These are phyloP conservation scores for Gandaritis pyraliata DNA, from an alignment of 2,888 invertebrate species.

Conservation along the genomic window DNA sequence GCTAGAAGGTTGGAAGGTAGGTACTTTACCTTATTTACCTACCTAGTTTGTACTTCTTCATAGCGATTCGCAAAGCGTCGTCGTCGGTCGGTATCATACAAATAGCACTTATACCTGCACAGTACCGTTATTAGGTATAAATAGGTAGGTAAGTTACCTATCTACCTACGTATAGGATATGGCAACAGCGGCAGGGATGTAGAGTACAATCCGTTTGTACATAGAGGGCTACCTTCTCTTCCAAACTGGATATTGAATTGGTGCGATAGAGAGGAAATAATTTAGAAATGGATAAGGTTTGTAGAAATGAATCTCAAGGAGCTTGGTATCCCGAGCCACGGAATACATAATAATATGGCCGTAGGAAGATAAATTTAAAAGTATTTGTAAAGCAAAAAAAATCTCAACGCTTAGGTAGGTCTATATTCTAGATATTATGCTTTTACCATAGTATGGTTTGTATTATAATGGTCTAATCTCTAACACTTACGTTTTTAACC, in stretches of 20 bases:
- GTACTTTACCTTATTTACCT: not conserved
- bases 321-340: not conserved
- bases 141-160: not conserved
- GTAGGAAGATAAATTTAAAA: too few species aligned
- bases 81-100: not conserved
- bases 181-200: slow-evolving; percentile 13
- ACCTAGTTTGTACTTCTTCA: slow-evolving; percentile 1
- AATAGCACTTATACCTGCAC: slow-evolving; percentile 18
- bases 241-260: slow-evolving; percentile 7
- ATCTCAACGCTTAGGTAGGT: too few species aligned
- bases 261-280: slow-evolving; percentile 23
- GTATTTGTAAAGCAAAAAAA: too few species aligned
- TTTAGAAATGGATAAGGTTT: slow-evolving; percentile 4
- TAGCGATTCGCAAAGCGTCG: slow-evolving; percentile 13
- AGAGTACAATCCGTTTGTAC: slow-evolving; percentile 27
- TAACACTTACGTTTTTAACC: too few species aligned
- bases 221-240: slow-evolving; percentile 28
- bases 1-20: not conserved
- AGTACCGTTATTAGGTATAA: too few species aligned
- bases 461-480: too few species aligned
- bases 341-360: not conserved
- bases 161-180: slow-evolving; percentile 5
- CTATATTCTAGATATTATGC: too few species aligned
- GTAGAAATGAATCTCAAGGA: slow-evolving; percentile 11
- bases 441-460: too few species aligned